These are phyloP conservation scores for Liodrosophila aerea DNA, from an alignment of 2,888 invertebrate genomes.

Conservation along the genomic window DNA sequence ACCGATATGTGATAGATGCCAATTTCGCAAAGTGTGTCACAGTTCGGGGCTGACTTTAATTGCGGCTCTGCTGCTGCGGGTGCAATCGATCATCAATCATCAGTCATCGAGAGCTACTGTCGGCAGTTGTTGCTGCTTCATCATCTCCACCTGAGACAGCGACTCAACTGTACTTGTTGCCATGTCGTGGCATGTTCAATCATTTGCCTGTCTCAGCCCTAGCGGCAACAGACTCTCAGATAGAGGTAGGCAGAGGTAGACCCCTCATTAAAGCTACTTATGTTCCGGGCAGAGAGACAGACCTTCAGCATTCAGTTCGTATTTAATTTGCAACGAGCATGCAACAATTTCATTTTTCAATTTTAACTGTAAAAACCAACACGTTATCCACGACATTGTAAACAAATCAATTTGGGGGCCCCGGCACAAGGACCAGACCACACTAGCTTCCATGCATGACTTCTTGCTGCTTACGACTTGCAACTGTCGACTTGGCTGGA, in stretches of 20 bases:
- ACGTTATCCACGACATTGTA: constrained; percentile 65
- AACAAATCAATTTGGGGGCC: constrained; percentile 67
- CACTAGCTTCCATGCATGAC: constrained; percentile 37
- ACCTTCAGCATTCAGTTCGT: constrained; percentile 29
- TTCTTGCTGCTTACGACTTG: constrained; percentile 3
- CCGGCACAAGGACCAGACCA: constrained; percentile 42
- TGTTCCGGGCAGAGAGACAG: constrained; percentile 18
- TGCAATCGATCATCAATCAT: constrained; percentile 63
- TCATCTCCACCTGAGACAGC: constrained; percentile 26
- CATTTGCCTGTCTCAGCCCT: constrained; percentile 33
- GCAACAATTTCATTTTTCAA: constrained; percentile 77
- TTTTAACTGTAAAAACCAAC: constrained; percentile 78
- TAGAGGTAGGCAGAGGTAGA: constrained; percentile 20
- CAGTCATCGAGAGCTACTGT: constrained; percentile 39
- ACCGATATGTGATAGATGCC: constrained; percentile 31
- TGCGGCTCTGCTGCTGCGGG: constrained; percentile 58
- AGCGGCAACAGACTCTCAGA: constrained; percentile 33
- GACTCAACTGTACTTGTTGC: constrained; percentile 45
- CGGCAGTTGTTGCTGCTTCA: constrained; percentile 1
- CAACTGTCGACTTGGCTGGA: constrained; percentile 34
- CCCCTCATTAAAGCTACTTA: constrained; percentile 72
- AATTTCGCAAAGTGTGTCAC: constrained; percentile 63
- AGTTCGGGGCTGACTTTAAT: constrained; percentile 10
- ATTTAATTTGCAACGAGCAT: constrained; percentile 72
- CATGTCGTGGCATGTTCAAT: constrained; percentile 18